Conservation (phyloP, 2,888 invertebrate genomes). For the Stenolophus ochropezus region DNA sequence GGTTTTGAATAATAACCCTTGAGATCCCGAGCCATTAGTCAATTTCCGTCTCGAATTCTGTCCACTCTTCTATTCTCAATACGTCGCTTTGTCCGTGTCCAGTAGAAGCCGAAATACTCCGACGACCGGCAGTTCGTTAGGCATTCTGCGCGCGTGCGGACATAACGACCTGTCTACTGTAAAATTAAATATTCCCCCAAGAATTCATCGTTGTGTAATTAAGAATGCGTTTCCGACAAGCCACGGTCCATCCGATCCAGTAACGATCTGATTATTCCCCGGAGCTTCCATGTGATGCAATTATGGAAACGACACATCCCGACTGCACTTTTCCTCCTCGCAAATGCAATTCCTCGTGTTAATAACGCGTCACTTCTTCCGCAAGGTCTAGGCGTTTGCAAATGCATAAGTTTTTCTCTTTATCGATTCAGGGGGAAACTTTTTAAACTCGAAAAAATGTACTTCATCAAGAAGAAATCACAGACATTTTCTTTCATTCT, state of each 20-base stretch:
- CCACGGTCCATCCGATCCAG: slow-evolving; percentile 45
- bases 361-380: slow-evolving; percentile 36
- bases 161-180: slow-evolving; percentile 60
- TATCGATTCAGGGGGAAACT: slow-evolving; percentile 4
- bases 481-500: too few relatives aligned
- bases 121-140: slow-evolving; percentile 50
- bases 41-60: slow-evolving; percentile 26
- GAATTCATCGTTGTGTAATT: slow-evolving; percentile 59
- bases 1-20: slow-evolving; percentile 10
- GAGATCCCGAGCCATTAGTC: slow-evolving; percentile 23
- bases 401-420: slow-evolving; percentile 17
- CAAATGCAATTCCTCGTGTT: slow-evolving; percentile 33
- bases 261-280: slow-evolving; percentile 58
- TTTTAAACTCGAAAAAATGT: background rate
- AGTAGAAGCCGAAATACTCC: background rate
- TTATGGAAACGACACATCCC: slow-evolving; percentile 39
- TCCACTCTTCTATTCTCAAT: slow-evolving; percentile 36
- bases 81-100: slow-evolving; percentile 40
- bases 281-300: slow-evolving; percentile 52
- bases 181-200: slow-evolving; percentile 61
- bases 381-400: background rate
- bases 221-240: slow-evolving; percentile 45
- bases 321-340: background rate
- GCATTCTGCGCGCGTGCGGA: slow-evolving; percentile 48
- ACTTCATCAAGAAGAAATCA: background rate